Conservation (phyloP, 2,113 vertebrate species). For the Chloroceryle aenea region DNA sequence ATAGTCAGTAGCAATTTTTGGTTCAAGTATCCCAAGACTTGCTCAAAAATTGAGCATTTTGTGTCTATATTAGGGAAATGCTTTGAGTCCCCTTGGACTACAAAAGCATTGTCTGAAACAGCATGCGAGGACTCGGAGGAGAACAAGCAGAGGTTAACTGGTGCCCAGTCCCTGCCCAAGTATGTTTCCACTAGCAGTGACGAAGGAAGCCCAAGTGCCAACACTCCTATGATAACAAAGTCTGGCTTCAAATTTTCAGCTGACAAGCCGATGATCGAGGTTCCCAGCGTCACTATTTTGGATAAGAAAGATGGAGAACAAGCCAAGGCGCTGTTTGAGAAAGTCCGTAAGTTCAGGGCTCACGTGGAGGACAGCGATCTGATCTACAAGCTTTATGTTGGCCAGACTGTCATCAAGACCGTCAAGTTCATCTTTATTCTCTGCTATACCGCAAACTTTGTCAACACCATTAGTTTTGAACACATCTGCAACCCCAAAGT, state of each 20-base stretch:
- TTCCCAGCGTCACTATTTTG: constrained; percentile 94
- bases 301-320: constrained; percentile 99
- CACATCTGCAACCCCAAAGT: constrained; percentile 90
- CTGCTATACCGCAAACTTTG: constrained; percentile 94
- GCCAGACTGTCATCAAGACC: constrained; percentile 96
- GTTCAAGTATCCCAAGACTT: constrained; percentile 99
- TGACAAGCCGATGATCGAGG: constrained; percentile 91
- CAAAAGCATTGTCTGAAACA: constrained; percentile 95
- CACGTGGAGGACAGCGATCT: constrained; percentile 97
- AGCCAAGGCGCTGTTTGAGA: constrained; percentile 97
- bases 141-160: constrained; percentile 93
- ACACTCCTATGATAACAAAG: constrained; percentile 90
- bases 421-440: constrained; percentile 96
- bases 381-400: constrained; percentile 95
- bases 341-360: constrained; percentile 94
- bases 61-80: constrained; percentile 97
- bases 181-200: constrained; percentile 96
- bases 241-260: constrained; percentile 92
- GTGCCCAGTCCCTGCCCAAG: constrained; percentile 89
- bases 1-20: constrained; percentile 99
- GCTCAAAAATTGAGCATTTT: constrained; percentile 98
- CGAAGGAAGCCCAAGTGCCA: constrained; percentile 93
- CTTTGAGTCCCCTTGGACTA: constrained; percentile 98
- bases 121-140: constrained; percentile 97
- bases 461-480: constrained; percentile 92